Percentiles rank a stretch among this genome's conserved stretches.
Conservation (phyloP, 1,140 invertebrate species). For the Diprion similis region DNA sequence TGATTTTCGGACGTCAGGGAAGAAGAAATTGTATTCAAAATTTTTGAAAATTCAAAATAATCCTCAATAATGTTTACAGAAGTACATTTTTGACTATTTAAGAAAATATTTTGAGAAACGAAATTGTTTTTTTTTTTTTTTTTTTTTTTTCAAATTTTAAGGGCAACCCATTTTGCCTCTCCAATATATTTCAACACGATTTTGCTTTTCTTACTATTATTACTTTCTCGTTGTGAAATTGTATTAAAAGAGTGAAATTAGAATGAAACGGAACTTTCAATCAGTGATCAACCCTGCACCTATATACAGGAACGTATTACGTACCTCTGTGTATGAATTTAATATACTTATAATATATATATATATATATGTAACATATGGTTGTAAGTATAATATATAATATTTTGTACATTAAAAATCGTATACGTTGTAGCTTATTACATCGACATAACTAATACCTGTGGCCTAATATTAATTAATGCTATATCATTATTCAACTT, state of each 20-base stretch:
- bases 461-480: neutral
- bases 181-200: neutral
- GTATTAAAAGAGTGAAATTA: conserved; percentile 14
- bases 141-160: too few species aligned
- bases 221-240: neutral
- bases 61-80: too few species aligned
- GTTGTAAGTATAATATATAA: conserved; percentile 11
- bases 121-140: too few species aligned
- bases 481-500: neutral
- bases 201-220: neutral
- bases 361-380: neutral
- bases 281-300: too few species aligned
- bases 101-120: too few species aligned
- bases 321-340: neutral
- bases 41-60: too few species aligned
- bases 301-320: neutral
- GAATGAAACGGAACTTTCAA: neutral
- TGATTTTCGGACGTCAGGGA: too few species aligned
- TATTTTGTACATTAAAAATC: conserved; percentile 62
- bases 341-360: neutral
- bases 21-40: too few species aligned
- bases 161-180: too few species aligned
- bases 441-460: neutral
- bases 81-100: too few species aligned
- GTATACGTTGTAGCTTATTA: conserved; percentile 48